These are phyloP conservation scores for Sinocyclocheilus rhinocerous DNA, from an alignment of 2,113 vertebrate genomes.

Conservation along the genomic window DNA sequence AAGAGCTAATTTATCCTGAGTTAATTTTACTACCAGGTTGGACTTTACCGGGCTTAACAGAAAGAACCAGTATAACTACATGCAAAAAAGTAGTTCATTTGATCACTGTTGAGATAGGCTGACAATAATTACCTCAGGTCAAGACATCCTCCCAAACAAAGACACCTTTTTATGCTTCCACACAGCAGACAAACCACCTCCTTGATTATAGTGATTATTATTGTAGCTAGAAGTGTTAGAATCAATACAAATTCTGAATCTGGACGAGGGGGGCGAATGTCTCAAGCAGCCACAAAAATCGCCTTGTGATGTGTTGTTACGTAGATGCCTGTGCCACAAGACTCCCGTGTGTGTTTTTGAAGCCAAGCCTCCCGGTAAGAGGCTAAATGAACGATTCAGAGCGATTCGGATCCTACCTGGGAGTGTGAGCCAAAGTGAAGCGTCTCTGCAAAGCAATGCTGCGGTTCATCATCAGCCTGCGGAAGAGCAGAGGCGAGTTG, in stretches of 20 bases:
- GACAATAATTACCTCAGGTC: constrained; percentile 46
- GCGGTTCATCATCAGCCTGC: constrained; percentile 84
- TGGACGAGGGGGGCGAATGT: constrained; percentile 12
- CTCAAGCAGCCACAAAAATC: constrained; percentile 18
- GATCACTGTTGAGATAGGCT: constrained; percentile 43
- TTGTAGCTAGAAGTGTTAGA: constrained; percentile 19
- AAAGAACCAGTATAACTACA: constrained; percentile 1
- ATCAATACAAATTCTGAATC: constrained; percentile 37
- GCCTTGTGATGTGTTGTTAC: constrained; percentile 47
- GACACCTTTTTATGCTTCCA: constrained; percentile 43
- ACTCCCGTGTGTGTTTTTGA: constrained; percentile 29
- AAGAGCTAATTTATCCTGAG: too few species aligned
- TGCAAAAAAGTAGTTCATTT: constrained; percentile 45
- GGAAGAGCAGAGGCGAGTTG: constrained; percentile 83
- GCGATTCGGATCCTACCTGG: constrained; percentile 71
- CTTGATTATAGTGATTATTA: constrained; percentile 38
- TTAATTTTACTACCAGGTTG: background rate
- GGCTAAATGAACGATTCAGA: background rate
- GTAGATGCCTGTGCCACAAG: constrained; percentile 36
- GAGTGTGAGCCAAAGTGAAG: constrained; percentile 90
- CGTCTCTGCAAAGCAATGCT: constrained; percentile 87
- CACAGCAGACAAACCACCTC: constrained; percentile 45
- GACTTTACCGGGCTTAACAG: background rate
- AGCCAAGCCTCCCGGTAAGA: background rate
- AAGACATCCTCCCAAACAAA: constrained; percentile 51